These are phyloP conservation scores for Coremacera marginata DNA, from an alignment of 2,888 invertebrate species.

Conservation along the genomic window DNA sequence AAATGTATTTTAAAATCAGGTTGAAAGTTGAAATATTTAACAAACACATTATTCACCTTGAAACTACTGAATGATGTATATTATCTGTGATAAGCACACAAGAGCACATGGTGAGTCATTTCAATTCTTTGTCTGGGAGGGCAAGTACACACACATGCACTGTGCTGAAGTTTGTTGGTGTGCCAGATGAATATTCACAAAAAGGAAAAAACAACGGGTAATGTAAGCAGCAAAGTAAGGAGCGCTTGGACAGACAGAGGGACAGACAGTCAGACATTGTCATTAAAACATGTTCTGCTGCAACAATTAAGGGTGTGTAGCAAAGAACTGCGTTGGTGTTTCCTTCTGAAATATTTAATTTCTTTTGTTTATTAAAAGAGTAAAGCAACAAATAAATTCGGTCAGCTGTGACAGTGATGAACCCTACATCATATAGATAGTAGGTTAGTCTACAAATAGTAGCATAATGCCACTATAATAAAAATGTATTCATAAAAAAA, in stretches of 20 bases:
- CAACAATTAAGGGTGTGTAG: constrained; percentile 24
- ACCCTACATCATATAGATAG: no score
- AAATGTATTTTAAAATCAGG: no score
- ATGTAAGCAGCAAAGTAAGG: neutral
- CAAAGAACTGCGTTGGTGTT: constrained; percentile 14
- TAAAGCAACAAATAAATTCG: neutral
- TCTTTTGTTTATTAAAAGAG: neutral
- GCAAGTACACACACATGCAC: constrained; percentile 22
- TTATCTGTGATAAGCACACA: neutral
- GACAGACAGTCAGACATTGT: constrained; percentile 15
- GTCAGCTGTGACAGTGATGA: neutral
- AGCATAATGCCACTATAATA: no score
- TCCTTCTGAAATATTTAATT: neutral
- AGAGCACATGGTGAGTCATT: constrained; percentile 25
- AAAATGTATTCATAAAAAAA: no score
- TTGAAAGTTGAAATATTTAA: no score
- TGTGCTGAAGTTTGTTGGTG: neutral
- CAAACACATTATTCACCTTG: no score
- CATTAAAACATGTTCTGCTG: neutral
- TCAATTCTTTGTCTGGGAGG: constrained; percentile 1
- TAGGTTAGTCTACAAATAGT: no score
- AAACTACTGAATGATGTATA: no score
- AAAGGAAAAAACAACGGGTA: constrained; percentile 20
- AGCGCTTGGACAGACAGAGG: constrained; percentile 1
- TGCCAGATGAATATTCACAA: constrained; percentile 38